Evolutionary conservation across 1,140 invertebrate species (phyloP).

Genomic region (Diabrotica virgifera): DNA sequence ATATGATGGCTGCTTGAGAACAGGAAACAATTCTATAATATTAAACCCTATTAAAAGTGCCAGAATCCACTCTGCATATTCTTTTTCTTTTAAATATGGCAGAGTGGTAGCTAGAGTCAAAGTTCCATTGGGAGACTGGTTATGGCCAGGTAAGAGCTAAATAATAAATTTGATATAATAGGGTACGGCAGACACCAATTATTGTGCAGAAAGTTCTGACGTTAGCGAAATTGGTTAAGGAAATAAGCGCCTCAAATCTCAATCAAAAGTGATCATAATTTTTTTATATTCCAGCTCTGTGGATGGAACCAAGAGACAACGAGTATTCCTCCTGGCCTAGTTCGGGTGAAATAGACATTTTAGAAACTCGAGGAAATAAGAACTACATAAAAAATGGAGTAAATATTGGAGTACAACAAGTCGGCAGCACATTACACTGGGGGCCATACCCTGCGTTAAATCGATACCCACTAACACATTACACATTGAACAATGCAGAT

Average conservation of each 20-base stretch:
- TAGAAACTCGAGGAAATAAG: conserved; percentile 60
- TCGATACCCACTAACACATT: conserved; percentile 53
- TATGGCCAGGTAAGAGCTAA: conserved; percentile 66
- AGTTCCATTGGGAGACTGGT: conserved; percentile 71
- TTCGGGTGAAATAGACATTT: conserved; percentile 56
- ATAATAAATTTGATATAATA: background rate
- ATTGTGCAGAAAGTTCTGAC: no score
- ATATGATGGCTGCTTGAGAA: conserved; percentile 52
- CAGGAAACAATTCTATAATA: conserved; percentile 49
- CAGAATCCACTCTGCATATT: conserved; percentile 58
- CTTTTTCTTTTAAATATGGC: conserved; percentile 67
- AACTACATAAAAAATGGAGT: conserved; percentile 51
- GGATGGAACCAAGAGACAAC: conserved; percentile 58
- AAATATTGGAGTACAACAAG: conserved; percentile 58
- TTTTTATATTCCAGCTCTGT: conserved; percentile 54
- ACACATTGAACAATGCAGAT: conserved; percentile 46
- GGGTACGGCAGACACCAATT: background rate
- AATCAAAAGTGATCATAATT: no score
- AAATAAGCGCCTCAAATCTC: no score
- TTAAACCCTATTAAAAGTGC: conserved; percentile 65
- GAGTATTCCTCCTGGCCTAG: conserved; percentile 57
- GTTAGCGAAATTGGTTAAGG: no score
- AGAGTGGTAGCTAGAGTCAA: conserved; percentile 65
- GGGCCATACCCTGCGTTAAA: conserved; percentile 57
- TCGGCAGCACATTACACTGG: conserved; percentile 61